Percentiles rank a stretch among this genome's conserved stretches.
Conservation (phyloP, 1,140 invertebrate species). For the Cydia amplana region DNA sequence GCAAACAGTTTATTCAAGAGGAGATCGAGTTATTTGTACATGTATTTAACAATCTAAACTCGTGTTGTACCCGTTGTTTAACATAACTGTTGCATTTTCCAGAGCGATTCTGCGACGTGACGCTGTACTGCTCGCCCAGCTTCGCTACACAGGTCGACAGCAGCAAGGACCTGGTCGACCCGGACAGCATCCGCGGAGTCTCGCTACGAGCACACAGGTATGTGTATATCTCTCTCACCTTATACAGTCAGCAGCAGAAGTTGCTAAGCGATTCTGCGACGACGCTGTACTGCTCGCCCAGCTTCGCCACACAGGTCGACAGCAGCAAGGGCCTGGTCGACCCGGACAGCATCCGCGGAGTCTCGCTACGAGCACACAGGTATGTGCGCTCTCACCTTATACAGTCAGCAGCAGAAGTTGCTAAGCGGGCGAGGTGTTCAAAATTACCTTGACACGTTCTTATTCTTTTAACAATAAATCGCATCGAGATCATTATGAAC, state of each 20-base stretch:
- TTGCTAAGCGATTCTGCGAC: too few relatives aligned
- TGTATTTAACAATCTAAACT: background rate
- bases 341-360: slow-evolving; percentile 79
- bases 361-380: slow-evolving; percentile 92
- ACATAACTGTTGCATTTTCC: slow-evolving; percentile 60
- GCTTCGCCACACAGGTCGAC: slow-evolving; percentile 63
- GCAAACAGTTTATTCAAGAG: too few relatives aligned
- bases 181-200: slow-evolving; percentile 81
- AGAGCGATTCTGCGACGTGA: slow-evolving; percentile 95
- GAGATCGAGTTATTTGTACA: too few relatives aligned
- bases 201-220: slow-evolving; percentile 93
- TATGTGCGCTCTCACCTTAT: too few relatives aligned
- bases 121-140: slow-evolving; percentile 88
- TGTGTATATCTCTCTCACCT: slow-evolving; percentile 5
- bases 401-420: too few relatives aligned
- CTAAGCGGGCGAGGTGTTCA: too few relatives aligned
- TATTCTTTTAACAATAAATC: too few relatives aligned
- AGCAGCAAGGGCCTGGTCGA: slow-evolving; percentile 60
- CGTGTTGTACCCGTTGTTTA: background rate
- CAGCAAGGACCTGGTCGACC: slow-evolving; percentile 60
- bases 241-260: too few relatives aligned
- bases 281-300: slow-evolving; percentile 80
- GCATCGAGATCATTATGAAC: too few relatives aligned
- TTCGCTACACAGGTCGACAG: slow-evolving; percentile 66
- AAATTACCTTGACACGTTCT: too few relatives aligned